Percentiles rank a stretch among this genome's conserved stretches.
Evolutionary conservation across 2,888 invertebrate species (phyloP).

Genomic region (Drosophila aldrichi): DNA sequence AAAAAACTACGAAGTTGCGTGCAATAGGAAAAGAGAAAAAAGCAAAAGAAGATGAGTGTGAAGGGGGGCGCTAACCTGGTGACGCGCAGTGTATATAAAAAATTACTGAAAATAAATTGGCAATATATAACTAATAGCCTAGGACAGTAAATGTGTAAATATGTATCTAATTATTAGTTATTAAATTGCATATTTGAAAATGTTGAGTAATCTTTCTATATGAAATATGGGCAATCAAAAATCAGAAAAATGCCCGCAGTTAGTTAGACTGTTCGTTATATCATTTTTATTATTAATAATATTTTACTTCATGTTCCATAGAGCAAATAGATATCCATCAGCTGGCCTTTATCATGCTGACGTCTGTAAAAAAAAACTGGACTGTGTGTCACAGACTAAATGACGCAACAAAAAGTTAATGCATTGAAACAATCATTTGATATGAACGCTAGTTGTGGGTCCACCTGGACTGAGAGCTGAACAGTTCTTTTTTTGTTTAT

Average conservation of each 20-base stretch:
- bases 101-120: no score
- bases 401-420: constrained; percentile 43
- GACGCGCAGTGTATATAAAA: no score
- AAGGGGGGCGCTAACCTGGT: no score
- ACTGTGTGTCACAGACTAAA: constrained; percentile 32
- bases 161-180: neutral
- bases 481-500: neutral
- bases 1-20: no score
- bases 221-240: neutral
- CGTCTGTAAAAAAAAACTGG: neutral
- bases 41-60: no score
- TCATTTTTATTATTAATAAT: constrained; percentile 2
- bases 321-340: neutral
- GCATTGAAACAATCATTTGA: constrained; percentile 9
- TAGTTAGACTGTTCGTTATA: neutral
- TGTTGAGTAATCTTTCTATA: neutral
- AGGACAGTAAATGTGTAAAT: neutral
- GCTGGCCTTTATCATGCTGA: neutral
- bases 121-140: neutral
- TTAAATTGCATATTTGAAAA: neutral
- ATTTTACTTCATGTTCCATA: neutral
- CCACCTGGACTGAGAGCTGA: constrained; percentile 10
- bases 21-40: no score
- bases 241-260: neutral
- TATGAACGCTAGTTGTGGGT: neutral